Conservation (phyloP, 2,888 invertebrate species). For the Tanaodytes sp. region DNA sequence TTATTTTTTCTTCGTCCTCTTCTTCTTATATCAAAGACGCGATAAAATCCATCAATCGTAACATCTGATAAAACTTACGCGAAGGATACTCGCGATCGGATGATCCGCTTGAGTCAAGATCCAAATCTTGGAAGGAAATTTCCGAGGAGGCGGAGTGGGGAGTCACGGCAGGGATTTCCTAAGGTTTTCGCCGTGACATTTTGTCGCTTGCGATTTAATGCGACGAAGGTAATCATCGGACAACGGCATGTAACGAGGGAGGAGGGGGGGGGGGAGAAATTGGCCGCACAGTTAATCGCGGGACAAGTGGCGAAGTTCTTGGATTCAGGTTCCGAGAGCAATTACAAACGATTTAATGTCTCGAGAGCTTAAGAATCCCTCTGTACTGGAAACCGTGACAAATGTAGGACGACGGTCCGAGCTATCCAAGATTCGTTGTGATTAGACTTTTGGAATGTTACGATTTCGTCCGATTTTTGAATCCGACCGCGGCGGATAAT, state of each 20-base stretch:
- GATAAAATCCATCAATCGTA: conserved; percentile 4
- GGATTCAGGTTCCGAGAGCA: conserved; percentile 51
- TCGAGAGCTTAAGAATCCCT: conserved; percentile 53
- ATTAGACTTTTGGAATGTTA: too few species aligned
- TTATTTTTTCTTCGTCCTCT: too few species aligned
- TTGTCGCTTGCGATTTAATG: conserved; percentile 25
- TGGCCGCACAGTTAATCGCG: conserved; percentile 48
- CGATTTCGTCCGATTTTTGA: too few species aligned
- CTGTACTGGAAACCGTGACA: conserved; percentile 44
- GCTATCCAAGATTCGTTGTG: too few species aligned
- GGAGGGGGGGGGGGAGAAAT: too few species aligned
- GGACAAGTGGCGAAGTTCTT: conserved; percentile 54
- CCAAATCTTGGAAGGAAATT: conserved; percentile 10
- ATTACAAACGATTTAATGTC: conserved; percentile 54
- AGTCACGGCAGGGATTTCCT: conserved; percentile 21
- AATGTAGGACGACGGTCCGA: conserved; percentile 41
- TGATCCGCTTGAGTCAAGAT: neutral
- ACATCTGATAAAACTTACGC: neutral
- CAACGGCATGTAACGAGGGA: conserved; percentile 22
- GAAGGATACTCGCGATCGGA: neutral
- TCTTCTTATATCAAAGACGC: too few species aligned
- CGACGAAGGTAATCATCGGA: conserved; percentile 16
- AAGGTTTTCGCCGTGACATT: conserved; percentile 30
- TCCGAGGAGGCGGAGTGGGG: too few species aligned
- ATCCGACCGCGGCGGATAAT: too few species aligned